Conservation (phyloP, 2,113 vertebrate genomes). For the Aramus guarauna region DNA sequence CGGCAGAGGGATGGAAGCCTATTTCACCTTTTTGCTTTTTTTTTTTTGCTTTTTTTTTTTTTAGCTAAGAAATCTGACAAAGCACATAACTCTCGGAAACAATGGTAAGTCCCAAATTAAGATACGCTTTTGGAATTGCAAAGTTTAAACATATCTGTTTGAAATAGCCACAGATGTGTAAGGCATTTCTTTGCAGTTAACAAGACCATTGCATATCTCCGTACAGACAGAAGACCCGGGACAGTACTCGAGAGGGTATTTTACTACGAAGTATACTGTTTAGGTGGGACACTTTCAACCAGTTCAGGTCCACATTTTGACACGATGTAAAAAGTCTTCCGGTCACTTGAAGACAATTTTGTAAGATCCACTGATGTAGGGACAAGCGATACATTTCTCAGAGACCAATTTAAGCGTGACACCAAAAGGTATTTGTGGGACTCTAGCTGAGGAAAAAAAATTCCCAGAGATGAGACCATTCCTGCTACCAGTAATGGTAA, state of each 20-base stretch:
- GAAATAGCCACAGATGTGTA: background rate
- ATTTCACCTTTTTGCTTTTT: too few species aligned
- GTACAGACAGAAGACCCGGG: background rate
- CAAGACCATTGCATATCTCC: background rate
- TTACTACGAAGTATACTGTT: rapidly evolving
- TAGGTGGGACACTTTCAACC: background rate
- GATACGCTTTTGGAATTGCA: background rate
- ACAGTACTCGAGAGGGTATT: background rate
- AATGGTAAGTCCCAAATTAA: background rate
- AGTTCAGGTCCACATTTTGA: background rate
- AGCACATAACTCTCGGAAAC: background rate
- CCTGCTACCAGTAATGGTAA: conserved; percentile 20
- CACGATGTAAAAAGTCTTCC: background rate
- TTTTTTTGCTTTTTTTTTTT: background rate
- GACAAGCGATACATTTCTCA: background rate
- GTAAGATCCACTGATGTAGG: background rate
- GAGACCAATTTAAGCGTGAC: background rate
- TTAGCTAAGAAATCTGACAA: background rate
- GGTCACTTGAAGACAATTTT: background rate
- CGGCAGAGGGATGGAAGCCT: background rate
- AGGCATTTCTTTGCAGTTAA: background rate
- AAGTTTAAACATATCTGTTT: background rate
- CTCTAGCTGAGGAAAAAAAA: conserved; percentile 29
- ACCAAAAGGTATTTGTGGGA: conserved; percentile 48
- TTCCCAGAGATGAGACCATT: conserved; percentile 57